Evolutionary conservation across 2,113 vertebrate genomes (phyloP), one percentile per base, ranked within the genome.

Genomic region (Gopherus flavomarginatus): DNA sequence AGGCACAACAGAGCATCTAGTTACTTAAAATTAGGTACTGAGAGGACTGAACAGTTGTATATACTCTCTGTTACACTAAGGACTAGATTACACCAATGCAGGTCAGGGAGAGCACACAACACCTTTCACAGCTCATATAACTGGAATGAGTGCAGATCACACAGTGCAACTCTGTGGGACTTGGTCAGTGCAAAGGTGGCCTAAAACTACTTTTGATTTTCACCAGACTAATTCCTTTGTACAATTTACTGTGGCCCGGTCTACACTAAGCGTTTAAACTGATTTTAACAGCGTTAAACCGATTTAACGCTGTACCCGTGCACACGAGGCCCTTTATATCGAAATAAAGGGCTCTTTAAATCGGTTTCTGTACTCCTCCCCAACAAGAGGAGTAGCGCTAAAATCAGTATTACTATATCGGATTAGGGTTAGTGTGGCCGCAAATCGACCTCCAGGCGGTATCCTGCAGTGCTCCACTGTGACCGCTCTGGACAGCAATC

Each of bases 51-150:
- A 94, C 11, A 29, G 42, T 7, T 95, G 7, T 14, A 81, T 27
- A 83, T 6, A 31, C 4, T 90, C 86, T 77, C 82, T 85, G 38
- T 92, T 92, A 79, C 91, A 96, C 35, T n/a, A 91, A 91, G 59
- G 49, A 50, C 93, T 96, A 89, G 80, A 87, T 91, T 65, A 78
- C n/a, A 38, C 35, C 90, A 92, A 91, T 26, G 50, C 22, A 42
- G 22, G 26, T 87, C 6, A 29, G 27, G 57, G 12, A 62, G 27
- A 11, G 27, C 57, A 92, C 59, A 89, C 52, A 38, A 83, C 5
- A 89, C 19, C 87, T 42, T 8, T 4, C 85, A 90, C 29, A 92
- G 88, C 16, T 29, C 85, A 88, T 88, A 69, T 81, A 92, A 52
- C 8, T 77, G 35, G 52, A 88, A 93, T 86, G 81, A 94, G 8